phyloP scores from a whole-genome alignment of 2,797 vertebrate species.

The Pseudocheirus occidentalis region DNA sequence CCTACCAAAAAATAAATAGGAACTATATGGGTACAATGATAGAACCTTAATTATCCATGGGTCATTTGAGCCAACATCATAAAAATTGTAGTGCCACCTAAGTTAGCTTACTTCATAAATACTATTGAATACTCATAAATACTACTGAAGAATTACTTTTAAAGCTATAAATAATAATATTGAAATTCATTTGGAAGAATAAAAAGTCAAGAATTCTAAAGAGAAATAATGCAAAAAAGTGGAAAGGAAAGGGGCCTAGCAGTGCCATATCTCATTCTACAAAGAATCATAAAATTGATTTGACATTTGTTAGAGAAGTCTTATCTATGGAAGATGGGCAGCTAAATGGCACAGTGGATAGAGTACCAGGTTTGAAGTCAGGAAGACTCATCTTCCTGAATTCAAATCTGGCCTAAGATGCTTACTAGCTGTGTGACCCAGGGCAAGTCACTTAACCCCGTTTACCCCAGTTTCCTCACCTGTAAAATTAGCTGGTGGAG shows the following conservation, averaged over 20 bases:
- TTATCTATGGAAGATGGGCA: not conserved
- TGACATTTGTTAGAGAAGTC: not conserved
- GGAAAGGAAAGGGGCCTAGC: not conserved
- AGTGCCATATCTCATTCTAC: not conserved
- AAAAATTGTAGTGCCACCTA: not conserved
- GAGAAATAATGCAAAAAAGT: not conserved
- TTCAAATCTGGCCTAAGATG: not conserved
- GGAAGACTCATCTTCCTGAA: not conserved
- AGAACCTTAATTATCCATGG: not conserved
- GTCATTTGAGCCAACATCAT: not conserved
- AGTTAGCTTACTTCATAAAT: not conserved
- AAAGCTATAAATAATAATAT: not conserved
- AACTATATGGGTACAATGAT: not conserved
- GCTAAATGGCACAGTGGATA: not conserved
- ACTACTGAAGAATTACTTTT: not conserved
- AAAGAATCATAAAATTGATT: not conserved
- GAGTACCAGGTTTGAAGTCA: not conserved
- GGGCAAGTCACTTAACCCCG: not conserved
- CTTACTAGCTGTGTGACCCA: not conserved
- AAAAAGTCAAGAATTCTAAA: not conserved
- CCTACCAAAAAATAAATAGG: not conserved
- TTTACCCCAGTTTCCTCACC: not conserved
- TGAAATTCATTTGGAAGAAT: not conserved
- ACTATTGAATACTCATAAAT: too few species aligned
- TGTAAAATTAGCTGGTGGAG: not conserved